Conservation (phyloP, 2,888 invertebrate species). For the Xestia ashworthii region DNA sequence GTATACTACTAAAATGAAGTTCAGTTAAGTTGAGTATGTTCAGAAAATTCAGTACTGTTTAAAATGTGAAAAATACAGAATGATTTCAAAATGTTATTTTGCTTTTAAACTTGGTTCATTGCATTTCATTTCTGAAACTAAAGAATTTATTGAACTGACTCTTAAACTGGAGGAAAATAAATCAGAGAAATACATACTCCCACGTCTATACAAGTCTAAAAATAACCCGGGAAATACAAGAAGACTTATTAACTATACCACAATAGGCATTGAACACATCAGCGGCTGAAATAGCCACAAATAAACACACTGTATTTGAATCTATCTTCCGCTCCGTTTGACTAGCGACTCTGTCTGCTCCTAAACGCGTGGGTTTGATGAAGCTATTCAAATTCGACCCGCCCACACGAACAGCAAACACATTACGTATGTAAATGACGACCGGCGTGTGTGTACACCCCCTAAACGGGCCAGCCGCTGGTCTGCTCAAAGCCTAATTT, state of each 20-base stretch:
- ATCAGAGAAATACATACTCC: not conserved
- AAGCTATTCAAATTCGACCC: conserved; percentile 55
- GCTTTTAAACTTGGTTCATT: not conserved
- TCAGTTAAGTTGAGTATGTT: not conserved
- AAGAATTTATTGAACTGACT: not conserved
- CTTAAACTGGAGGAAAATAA: not conserved
- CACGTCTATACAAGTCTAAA: not conserved
- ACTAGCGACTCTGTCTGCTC: conserved; percentile 28
- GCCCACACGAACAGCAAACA: conserved; percentile 58
- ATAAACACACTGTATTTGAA: conserved; percentile 2
- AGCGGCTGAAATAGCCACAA: not conserved
- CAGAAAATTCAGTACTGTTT: not conserved
- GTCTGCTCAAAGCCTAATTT: conserved; percentile 42
- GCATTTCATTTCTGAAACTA: not conserved
- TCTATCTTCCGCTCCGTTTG: conserved; percentile 13
- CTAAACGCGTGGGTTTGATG: conserved; percentile 54
- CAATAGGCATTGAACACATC: not conserved
- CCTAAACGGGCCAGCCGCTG: conserved; percentile 22
- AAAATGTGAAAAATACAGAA: not conserved
- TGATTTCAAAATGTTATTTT: not conserved
- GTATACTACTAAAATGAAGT: not conserved
- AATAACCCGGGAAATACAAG: not conserved
- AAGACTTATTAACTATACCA: not conserved
- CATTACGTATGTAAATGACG: conserved; percentile 59
- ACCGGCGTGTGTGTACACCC: conserved; percentile 49